Conservation (phyloP, 2,888 invertebrate species). For the Steinernema hermaphroditum region DNA sequence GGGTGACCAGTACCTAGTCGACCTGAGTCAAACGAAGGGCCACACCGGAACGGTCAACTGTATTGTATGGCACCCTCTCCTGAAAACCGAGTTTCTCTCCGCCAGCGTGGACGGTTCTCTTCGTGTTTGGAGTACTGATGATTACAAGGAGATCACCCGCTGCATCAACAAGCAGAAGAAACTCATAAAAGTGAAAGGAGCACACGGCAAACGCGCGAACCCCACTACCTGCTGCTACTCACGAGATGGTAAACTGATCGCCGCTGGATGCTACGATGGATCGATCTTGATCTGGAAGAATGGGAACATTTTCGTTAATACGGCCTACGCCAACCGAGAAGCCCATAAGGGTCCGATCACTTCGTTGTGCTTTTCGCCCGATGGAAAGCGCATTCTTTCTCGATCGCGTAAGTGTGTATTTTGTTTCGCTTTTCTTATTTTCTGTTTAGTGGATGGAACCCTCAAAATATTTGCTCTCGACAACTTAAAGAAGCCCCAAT, state of each 20-base stretch:
- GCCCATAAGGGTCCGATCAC: slow-evolving; percentile 70
- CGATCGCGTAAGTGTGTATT: slow-evolving; percentile 36
- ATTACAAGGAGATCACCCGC: slow-evolving; percentile 70
- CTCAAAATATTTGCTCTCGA: slow-evolving; percentile 92
- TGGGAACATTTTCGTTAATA: slow-evolving; percentile 83
- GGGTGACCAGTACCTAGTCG: slow-evolving; percentile 86
- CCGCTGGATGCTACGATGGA: slow-evolving; percentile 90
- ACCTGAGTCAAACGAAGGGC: slow-evolving; percentile 89
- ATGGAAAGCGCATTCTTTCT: slow-evolving; percentile 67
- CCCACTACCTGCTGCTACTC: slow-evolving; percentile 61
- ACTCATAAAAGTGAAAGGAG: slow-evolving; percentile 61
- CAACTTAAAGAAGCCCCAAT: slow-evolving; percentile 78
- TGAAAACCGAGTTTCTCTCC: slow-evolving; percentile 88
- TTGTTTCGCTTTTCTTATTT: slow-evolving; percentile 20
- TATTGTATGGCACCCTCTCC: slow-evolving; percentile 90
- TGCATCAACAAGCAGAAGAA: slow-evolving; percentile 62
- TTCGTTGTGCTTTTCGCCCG: slow-evolving; percentile 84
- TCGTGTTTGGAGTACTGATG: slow-evolving; percentile 84
- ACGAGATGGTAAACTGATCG: slow-evolving; percentile 74
- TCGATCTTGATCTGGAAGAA: slow-evolving; percentile 97
- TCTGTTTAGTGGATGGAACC: slow-evolving; percentile 78
- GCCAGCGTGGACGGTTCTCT: slow-evolving; percentile 89
- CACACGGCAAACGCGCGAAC: slow-evolving; percentile 59
- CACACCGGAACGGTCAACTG: slow-evolving; percentile 87
- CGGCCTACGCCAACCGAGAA: slow-evolving; percentile 77